Base-by-base conservation (phyloP, 53 echinoderm and acorn worm species). In the Stichopus horrens region DNA sequence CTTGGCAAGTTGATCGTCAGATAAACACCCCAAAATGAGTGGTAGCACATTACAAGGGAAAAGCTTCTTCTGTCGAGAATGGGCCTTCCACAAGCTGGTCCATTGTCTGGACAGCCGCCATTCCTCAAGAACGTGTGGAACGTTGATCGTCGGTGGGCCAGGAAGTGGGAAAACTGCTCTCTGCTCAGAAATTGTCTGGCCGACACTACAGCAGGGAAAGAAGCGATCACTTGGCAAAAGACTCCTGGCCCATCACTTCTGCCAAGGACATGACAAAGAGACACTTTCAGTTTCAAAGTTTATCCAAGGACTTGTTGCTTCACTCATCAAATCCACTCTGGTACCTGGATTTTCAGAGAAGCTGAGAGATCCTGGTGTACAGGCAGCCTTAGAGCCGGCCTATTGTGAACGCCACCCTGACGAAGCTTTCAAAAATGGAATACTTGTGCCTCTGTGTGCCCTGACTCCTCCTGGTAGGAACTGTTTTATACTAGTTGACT, bases 31-130 rank as follows among this genome's bases (percentile, higher is more conserved):
- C 63, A 88, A 84, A 66, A 96, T 95, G 97, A 94, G 95, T 88
- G 88, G 93, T 51, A 96, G 99, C 86, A 99, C 94, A 86, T 90
- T 99, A 58, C 99, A 99, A 91, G 99, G 99, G 81, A 99, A 99
- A 86, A 90, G 93, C 56, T 99, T 99, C 92, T 99, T 94, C 91
- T 99, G 99, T 88, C 93, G 99, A 22, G 99, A 99, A 81, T 99
- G 99, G 99, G 99, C 99, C 66, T 96, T 98, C 79, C 99, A 98
- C 80, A 98, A 98, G 91, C 92, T 98, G 87, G 83, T 98, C 74
- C 96, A 98, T 80, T 91, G 99, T 79, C 81, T 98, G 57, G 99
- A 98, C 90, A 98, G 93, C 88, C 85, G 99, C 52, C 95, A 94
- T 18, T 88, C 95, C 21, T 96, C 99, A 13, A 98, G 93, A 89